Conservation (phyloP, 2,113 vertebrate species). For the Chaetorhynchus papuensis region DNA sequence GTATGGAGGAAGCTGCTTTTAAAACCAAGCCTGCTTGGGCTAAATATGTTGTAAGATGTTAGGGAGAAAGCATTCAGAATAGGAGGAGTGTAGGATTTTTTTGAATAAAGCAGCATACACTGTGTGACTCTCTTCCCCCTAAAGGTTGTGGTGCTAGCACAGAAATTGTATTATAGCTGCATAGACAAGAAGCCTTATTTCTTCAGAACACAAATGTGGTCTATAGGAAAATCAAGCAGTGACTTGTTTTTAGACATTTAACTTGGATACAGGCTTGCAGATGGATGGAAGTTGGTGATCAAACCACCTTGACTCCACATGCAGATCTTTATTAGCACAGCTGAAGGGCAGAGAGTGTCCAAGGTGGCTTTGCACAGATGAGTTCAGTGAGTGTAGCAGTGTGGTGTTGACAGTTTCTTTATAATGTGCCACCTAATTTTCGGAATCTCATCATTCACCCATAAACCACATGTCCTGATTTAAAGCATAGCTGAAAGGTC, state of each 20-base stretch:
- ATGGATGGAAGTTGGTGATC: neutral
- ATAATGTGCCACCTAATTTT: neutral
- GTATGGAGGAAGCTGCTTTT: neutral
- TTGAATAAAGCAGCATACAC: neutral
- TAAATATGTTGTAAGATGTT: neutral
- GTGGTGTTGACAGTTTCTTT: neutral
- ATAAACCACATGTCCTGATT: neutral
- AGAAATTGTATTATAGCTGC: neutral
- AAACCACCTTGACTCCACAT: neutral
- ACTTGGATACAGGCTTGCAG: neutral
- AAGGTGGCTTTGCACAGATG: neutral
- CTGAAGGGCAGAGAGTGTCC: neutral
- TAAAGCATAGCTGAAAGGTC: neutral
- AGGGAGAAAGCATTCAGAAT: neutral
- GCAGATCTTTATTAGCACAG: neutral
- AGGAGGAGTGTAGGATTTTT: neutral
- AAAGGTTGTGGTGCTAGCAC: neutral
- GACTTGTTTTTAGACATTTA: neutral
- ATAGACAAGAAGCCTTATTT: neutral
- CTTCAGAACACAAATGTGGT: neutral
- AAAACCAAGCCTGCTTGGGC: neutral
- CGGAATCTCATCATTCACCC: slow-evolving; percentile 20
- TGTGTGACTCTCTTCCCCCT: neutral
- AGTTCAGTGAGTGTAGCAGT: neutral
- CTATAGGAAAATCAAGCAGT: neutral